These are phyloP conservation scores for Bettongia penicillata DNA, from an alignment of 2,113 vertebrate species.

Conservation along the genomic window DNA sequence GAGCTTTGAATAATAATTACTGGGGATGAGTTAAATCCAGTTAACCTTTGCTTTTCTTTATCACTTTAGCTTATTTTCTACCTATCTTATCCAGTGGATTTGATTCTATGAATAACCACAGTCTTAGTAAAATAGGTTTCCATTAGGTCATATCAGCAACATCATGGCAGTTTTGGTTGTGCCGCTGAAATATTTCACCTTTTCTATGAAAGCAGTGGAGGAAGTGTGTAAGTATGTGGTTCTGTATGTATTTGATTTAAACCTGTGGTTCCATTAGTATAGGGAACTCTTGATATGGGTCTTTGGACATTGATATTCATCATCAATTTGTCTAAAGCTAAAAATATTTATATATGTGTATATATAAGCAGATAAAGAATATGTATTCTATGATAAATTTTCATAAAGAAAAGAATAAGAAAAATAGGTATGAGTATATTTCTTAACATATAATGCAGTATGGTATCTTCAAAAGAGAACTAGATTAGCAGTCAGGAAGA, in stretches of 20 bases:
- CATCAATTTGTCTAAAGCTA: neutral
- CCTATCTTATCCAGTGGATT: neutral
- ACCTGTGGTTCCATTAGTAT: neutral
- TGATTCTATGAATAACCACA: neutral
- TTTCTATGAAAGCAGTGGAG: neutral
- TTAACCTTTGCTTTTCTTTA: slow-evolving; percentile 7
- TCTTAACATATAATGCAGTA: neutral
- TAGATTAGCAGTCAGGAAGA: neutral
- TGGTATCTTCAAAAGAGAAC: neutral
- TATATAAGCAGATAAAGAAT: neutral
- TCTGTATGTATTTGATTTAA: neutral
- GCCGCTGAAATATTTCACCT: neutral
- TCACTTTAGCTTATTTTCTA: neutral
- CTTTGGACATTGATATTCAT: neutral
- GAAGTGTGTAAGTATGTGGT: neutral
- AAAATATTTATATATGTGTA: neutral
- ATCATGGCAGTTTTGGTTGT: neutral
- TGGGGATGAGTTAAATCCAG: slow-evolving; percentile 6
- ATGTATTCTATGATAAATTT: neutral
- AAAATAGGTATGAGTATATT: neutral
- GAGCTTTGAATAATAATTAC: slow-evolving; percentile 44
- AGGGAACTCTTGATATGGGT: neutral
- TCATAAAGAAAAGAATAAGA: neutral
- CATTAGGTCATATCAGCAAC: neutral
- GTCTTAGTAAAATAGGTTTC: neutral